A percentile compares a stretch with the other conserved stretches of the same genome.
Evolutionary conservation across 2,113 vertebrate species (phyloP).

Genomic region (Phaethornis superciliosus): DNA sequence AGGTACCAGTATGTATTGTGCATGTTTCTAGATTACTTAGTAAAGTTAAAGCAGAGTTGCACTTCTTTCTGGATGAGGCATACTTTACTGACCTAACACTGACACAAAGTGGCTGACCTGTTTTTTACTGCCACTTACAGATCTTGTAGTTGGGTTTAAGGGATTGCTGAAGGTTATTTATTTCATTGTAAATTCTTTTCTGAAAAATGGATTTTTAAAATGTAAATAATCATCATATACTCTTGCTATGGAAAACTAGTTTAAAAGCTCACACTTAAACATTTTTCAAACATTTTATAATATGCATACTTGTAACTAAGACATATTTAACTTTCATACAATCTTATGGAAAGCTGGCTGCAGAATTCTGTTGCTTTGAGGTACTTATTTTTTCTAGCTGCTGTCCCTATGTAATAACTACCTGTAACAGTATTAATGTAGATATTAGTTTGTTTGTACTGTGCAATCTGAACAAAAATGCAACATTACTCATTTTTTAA

Average conservation of each 20-base stretch:
- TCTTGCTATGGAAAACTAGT: conserved; percentile 73
- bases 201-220: conserved; percentile 70
- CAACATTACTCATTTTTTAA: conserved; percentile 83
- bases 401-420: conserved; percentile 76
- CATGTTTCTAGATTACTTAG: conserved; percentile 65
- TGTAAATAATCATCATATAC: conserved; percentile 81
- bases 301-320: conserved; percentile 68
- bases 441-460: conserved; percentile 78
- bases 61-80: conserved; percentile 61
- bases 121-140: conserved; percentile 41
- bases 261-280: conserved; percentile 75
- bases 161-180: conserved; percentile 82
- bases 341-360: conserved; percentile 72
- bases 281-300: conserved; percentile 79
- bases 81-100: conserved; percentile 28
- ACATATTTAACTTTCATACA: conserved; percentile 77
- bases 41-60: conserved; percentile 68
- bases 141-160: conserved; percentile 63
- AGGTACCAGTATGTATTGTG: conserved; percentile 66
- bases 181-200: conserved; percentile 81
- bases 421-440: conserved; percentile 86
- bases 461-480: conserved; percentile 82
- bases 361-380: conserved; percentile 73
- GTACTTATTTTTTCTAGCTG: conserved; percentile 70
- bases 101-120: conserved; percentile 39